These are phyloP conservation scores for Rambutsinella grinnellia DNA, from an alignment of 2,888 invertebrate species.

Conservation along the genomic window DNA sequence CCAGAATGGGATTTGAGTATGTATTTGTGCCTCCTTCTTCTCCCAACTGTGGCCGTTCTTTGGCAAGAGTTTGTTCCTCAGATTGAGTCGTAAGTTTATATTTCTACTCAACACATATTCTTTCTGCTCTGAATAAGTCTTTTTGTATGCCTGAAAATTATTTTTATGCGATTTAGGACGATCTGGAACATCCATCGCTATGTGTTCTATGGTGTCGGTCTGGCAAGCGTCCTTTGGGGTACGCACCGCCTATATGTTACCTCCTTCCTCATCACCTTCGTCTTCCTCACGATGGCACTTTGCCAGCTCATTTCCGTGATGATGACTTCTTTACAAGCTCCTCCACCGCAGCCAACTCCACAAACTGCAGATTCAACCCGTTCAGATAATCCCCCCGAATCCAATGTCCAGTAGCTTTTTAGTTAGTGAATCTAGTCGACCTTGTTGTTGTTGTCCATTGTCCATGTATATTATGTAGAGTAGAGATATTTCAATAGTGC, in stretches of 20 bases:
- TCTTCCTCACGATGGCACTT: constrained; percentile 57
- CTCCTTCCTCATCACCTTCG: constrained; percentile 60
- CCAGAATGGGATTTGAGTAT: constrained; percentile 60
- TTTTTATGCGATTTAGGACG: no score
- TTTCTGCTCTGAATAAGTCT: no score
- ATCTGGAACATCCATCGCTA: constrained; percentile 62
- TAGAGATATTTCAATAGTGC: no score
- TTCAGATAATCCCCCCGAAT: neutral
- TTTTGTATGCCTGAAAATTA: no score
- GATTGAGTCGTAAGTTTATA: constrained; percentile 74
- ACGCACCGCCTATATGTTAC: constrained; percentile 62
- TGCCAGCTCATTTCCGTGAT: constrained; percentile 54
- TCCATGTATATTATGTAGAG: no score
- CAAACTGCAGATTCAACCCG: neutral
- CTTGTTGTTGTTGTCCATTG: neutral
- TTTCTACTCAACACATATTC: no score
- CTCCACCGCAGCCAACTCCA: neutral
- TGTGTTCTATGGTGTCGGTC: constrained; percentile 55
- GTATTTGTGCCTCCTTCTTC: constrained; percentile 57
- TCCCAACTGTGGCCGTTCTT: constrained; percentile 72
- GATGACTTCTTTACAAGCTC: neutral
- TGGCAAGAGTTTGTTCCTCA: constrained; percentile 80
- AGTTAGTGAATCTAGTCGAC: neutral
- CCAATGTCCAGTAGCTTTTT: neutral
- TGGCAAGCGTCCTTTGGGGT: constrained; percentile 59